phyloP scores from a whole-genome alignment of 37 sponge, comb jelly and placozoan species.

The Chondrosia reniformis region DNA sequence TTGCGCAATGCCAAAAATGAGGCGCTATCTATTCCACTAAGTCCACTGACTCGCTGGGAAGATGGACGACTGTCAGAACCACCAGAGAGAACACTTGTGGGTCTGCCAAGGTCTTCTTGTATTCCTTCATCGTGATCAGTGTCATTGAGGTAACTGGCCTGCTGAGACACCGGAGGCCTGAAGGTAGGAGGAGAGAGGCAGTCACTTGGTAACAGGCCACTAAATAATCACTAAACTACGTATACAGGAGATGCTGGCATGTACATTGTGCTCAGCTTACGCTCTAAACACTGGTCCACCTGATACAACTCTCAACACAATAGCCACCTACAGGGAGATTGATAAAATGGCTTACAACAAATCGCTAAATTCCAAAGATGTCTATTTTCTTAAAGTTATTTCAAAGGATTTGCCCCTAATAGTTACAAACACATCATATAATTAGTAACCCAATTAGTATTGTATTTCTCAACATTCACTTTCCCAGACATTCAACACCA shows the following conservation, averaged over 20 bases:
- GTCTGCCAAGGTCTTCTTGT: neutral
- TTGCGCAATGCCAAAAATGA: neutral
- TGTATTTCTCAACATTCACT: no score
- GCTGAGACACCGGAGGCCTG: constrained; percentile 2
- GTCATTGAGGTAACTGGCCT: neutral
- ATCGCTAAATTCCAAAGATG: no score
- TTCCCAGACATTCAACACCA: no score
- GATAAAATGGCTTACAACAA: neutral
- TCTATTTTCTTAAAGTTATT: no score
- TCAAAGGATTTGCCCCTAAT: no score
- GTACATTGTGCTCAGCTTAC: constrained; percentile 14
- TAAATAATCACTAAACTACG: no score
- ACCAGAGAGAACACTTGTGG: constrained; percentile 4
- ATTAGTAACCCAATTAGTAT: no score
- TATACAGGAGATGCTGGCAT: no score
- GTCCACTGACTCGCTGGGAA: neutral
- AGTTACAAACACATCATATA: no score
- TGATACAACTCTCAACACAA: neutral
- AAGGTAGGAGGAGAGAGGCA: neutral
- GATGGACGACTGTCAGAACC: neutral
- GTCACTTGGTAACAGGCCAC: no score
- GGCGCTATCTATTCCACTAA: neutral
- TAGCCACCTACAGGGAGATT: neutral
- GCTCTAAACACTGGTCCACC: constrained; percentile 19
- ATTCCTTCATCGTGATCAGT: constrained; percentile 5